phyloP scores from a whole-genome alignment of 2,113 vertebrate genomes.

The Paramisgurnus dabryanus region DNA sequence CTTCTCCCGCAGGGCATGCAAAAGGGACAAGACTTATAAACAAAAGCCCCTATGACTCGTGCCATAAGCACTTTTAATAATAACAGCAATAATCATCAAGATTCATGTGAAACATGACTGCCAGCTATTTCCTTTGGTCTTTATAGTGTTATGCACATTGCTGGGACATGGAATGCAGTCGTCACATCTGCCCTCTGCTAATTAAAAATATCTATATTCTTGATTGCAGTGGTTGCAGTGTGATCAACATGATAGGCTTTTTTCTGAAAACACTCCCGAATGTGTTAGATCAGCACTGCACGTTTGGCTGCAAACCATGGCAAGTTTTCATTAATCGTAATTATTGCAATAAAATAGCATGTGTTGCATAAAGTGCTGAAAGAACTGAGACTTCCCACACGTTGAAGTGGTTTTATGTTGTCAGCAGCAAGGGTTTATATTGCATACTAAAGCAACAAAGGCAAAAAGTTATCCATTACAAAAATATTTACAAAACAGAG shows the following conservation, averaged over 20 bases:
- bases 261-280: not conserved
- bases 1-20: not conserved
- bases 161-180: not conserved
- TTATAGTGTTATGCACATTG: not conserved
- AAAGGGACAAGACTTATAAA: not conserved
- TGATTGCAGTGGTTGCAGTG: constrained; percentile 24
- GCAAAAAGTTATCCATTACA: too few relatives aligned
- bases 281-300: constrained; percentile 36
- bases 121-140: not conserved
- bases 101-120: constrained; percentile 20
- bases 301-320: constrained; percentile 36
- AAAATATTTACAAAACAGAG: too few relatives aligned
- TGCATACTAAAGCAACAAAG: not conserved
- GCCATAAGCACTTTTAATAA: not conserved
- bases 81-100: constrained; percentile 11
- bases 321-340: constrained; percentile 50
- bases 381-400: constrained; percentile 38
- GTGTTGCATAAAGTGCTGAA: constrained; percentile 30
- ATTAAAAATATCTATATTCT: constrained; percentile 18
- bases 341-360: constrained; percentile 49
- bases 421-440: not conserved
- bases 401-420: constrained; percentile 21
- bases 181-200: constrained; percentile 29
- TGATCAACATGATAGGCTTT: constrained; percentile 1
- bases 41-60: not conserved